A percentile compares a stretch with the other conserved stretches of the same genome.
Conservation (phyloP, 1,140 invertebrate species). For the Drosophila littoralis region DNA sequence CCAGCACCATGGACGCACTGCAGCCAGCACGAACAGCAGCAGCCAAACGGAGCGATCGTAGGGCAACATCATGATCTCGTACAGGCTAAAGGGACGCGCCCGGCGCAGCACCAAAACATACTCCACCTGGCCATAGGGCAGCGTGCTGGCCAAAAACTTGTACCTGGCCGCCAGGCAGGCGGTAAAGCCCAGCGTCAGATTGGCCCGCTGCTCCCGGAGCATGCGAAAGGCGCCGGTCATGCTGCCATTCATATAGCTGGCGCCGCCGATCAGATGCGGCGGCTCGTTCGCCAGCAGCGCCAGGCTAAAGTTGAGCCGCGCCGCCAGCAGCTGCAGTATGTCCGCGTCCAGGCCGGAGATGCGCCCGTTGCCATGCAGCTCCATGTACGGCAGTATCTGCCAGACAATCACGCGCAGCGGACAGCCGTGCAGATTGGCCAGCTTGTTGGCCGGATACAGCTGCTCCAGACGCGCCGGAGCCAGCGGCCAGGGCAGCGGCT, state of each 20-base stretch:
- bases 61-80: constrained; percentile 69
- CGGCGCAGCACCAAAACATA: constrained; percentile 53
- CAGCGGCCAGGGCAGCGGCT: constrained; percentile 14
- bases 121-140: constrained; percentile 54
- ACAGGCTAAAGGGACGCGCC: constrained; percentile 38
- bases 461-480: neutral
- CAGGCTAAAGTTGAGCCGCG: constrained; percentile 50
- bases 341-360: constrained; percentile 55
- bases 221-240: constrained; percentile 60
- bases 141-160: constrained; percentile 28
- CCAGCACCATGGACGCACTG: constrained; percentile 7
- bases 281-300: constrained; percentile 52
- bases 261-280: constrained; percentile 40
- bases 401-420: constrained; percentile 55
- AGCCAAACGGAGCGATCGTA: constrained; percentile 44
- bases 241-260: constrained; percentile 51
- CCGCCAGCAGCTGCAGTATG: constrained; percentile 41
- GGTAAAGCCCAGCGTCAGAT: constrained; percentile 55
- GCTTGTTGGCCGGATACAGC: constrained; percentile 42
- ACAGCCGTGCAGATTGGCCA: constrained; percentile 54
- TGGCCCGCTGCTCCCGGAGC: constrained; percentile 48
- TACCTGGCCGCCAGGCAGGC: constrained; percentile 51
- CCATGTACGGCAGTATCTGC: constrained; percentile 56
- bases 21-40: constrained; percentile 11
- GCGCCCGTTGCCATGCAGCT: neutral